Conservation (phyloP, 1,140 invertebrate genomes). For the Pantala flavescens region DNA sequence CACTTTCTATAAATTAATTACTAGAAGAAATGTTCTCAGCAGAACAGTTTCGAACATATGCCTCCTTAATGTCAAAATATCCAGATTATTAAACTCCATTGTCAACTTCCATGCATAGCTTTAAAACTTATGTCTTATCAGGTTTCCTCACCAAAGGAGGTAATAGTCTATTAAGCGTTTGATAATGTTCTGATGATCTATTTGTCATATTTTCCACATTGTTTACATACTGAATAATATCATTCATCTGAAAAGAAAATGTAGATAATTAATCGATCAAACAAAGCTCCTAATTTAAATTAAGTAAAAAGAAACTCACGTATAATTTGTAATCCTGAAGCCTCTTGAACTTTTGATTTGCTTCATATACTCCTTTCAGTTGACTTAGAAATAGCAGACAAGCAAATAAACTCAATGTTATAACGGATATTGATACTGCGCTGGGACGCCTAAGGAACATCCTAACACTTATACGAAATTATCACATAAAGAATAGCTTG, state of each 20-base stretch:
- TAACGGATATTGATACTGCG: background rate
- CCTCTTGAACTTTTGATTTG: background rate
- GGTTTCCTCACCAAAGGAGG: background rate
- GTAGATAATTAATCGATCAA: background rate
- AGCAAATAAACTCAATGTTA: background rate
- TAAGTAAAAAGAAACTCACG: background rate
- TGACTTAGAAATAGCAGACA: background rate
- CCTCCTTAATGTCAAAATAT: no score
- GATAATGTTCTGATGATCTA: background rate
- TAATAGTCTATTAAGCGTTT: background rate
- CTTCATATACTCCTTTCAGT: background rate
- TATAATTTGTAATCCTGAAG: background rate
- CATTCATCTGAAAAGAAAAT: background rate
- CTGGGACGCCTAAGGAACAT: background rate
- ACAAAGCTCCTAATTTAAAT: background rate
- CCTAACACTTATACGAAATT: background rate
- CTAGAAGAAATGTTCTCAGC: no score
- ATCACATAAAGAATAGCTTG: no score
- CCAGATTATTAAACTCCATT: no score
- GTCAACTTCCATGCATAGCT: no score
- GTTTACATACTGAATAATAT: background rate
- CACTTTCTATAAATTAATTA: no score
- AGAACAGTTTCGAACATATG: no score
- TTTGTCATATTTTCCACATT: background rate
- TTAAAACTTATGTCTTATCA: no score